phyloP scores from a whole-genome alignment of 1,140 invertebrate genomes.

The Araneus ventricosus region DNA sequence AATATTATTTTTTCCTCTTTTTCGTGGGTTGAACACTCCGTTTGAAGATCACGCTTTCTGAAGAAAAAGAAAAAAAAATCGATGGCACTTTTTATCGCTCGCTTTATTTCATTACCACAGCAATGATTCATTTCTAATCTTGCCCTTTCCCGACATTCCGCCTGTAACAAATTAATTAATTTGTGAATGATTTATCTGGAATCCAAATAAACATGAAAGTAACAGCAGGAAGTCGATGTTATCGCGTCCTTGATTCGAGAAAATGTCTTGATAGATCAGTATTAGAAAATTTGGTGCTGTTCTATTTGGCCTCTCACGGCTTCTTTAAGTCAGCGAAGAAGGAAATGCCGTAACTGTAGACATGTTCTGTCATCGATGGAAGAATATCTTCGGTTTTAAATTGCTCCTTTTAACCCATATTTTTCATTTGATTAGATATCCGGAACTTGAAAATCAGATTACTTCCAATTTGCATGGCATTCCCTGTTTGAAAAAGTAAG shows the following conservation, averaged over 20 bases:
- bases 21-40: background rate
- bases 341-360: background rate
- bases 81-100: background rate
- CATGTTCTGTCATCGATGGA: background rate
- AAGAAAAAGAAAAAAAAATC: background rate
- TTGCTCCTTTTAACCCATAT: background rate
- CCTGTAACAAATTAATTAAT: conserved; percentile 11
- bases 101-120: background rate
- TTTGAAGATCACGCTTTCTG: background rate
- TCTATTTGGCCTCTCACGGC: background rate
- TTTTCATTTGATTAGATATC: background rate
- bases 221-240: conserved; percentile 25
- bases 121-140: conserved; percentile 10
- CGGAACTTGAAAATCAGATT: background rate
- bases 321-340: background rate
- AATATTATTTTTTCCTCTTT: background rate
- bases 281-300: background rate
- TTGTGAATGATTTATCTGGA: background rate
- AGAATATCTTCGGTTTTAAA: background rate
- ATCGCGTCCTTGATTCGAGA: background rate
- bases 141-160: background rate
- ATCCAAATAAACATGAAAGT: background rate
- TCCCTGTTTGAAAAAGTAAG: background rate
- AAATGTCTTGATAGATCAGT: background rate
- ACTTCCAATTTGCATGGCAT: background rate